Conservation (phyloP, 1,140 invertebrate genomes). For the Contarinia nasturtii region DNA sequence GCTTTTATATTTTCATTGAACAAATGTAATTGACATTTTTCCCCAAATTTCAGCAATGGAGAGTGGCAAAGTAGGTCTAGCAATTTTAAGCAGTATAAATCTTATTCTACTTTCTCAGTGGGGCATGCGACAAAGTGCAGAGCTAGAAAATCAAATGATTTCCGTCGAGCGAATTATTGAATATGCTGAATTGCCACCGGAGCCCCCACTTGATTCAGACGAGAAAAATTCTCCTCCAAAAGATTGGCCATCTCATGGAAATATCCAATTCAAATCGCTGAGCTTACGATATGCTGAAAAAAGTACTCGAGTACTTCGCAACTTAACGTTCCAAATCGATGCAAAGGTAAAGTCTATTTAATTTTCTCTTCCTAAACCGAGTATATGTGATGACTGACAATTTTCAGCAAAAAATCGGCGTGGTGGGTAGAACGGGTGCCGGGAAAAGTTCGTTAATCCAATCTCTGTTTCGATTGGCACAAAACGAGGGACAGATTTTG, state of each 20-base stretch:
- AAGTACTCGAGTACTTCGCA: conserved; percentile 29
- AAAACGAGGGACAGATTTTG: conserved; percentile 34
- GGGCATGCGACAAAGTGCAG: conserved; percentile 72
- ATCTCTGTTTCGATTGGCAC: conserved; percentile 16
- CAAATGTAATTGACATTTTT: conserved; percentile 15
- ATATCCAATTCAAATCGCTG: conserved; percentile 38
- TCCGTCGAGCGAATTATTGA: conserved; percentile 69
- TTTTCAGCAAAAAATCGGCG: conserved; percentile 20
- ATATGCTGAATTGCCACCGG: conserved; percentile 48
- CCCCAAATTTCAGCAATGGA: conserved; percentile 32
- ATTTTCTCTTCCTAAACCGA: neutral
- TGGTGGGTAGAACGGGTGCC: conserved; percentile 1
- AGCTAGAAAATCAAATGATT: conserved; percentile 74
- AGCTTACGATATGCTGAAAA: conserved; percentile 31
- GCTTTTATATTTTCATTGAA: no score
- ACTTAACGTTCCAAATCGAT: conserved; percentile 29
- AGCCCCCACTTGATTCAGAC: conserved; percentile 26
- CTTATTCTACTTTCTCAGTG: conserved; percentile 67
- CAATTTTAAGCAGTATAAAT: conserved; percentile 57
- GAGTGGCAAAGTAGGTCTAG: conserved; percentile 56
- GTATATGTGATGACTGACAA: no score
- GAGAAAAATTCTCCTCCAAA: conserved; percentile 28
- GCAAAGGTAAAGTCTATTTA: neutral
- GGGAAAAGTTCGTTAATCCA: neutral
- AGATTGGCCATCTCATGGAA: conserved; percentile 41